Evolutionary conservation across 2,113 vertebrate species (phyloP).

Genomic region (Butorides virescens): DNA sequence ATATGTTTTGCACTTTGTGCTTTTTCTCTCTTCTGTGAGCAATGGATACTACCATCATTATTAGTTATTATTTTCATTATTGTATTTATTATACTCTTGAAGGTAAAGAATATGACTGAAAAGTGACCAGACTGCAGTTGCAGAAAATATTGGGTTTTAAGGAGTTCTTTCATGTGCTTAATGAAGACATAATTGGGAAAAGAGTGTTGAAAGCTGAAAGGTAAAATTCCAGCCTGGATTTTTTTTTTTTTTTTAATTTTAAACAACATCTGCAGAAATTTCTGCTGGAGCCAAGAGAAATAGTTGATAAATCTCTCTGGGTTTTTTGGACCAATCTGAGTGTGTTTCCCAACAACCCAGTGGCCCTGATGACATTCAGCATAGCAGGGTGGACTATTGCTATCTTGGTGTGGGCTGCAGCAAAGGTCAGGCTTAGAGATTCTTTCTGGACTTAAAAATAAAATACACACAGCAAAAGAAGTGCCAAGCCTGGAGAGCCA

Average conservation of each 20-base stretch:
- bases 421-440: neutral
- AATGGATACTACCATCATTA: neutral
- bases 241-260: neutral
- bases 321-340: neutral
- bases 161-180: neutral
- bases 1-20: neutral
- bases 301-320: neutral
- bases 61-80: neutral
- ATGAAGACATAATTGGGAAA: neutral
- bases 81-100: neutral
- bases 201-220: neutral
- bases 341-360: neutral
- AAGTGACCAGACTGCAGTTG: neutral
- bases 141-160: neutral
- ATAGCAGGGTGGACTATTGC: neutral
- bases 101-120: neutral
- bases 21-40: neutral
- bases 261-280: neutral
- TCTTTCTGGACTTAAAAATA: neutral
- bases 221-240: neutral
- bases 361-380: neutral
- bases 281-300: neutral
- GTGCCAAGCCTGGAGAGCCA: rapidly evolving
- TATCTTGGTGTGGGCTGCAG: neutral
- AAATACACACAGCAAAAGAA: neutral